Evolutionary conservation across 2,888 invertebrate species (phyloP), one percentile per base, ranked within the genome.

Genomic region (Aricia artaxerxes): DNA sequence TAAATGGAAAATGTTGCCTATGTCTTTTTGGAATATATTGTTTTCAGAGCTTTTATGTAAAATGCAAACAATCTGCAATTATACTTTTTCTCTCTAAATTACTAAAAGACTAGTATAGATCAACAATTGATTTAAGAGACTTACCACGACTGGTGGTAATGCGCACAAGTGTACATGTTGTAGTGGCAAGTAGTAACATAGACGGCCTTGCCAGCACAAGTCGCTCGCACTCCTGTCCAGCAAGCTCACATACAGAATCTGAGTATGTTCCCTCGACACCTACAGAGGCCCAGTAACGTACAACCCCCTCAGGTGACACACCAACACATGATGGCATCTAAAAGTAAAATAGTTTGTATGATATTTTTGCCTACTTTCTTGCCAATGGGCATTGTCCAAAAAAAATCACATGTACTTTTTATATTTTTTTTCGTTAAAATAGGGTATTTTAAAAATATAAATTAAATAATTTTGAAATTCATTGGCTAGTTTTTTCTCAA

Each of bases 251-350:
- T 80, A 96, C 97, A 73, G 97, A 96, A 88, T 99, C 99, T 16
- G 97, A 96, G 13, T 97, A 98, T 1, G 97, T 96, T 0, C 97
- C 97, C 87, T 98, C 98, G 84, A 98, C 98, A 0, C 97, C 97
- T 61, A 99, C 96, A 4, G 97, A 97, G 0, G 97, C 96, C 99
- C 99, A 99, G 91, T 97, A 99, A 1, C 99, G 96, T 0, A 98
- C 97, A 78, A 97, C 96, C 60, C 99, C 99, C 87, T 99, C 99
- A 0, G 99, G 98, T 0, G 99, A 98, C 1, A 98, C 98, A 24
- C 98, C 98, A 84, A 99, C 96, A 86, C 98, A 98, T 0, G 98
- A 97, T 9, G 98, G 97, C 88, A 97, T 95, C 95, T 96, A 80
- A 4, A n/a, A 79, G 81, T 7, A 5, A 61, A n/a, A 6, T 53